Base-by-base conservation (phyloP, 2,113 vertebrate species). In the Phoenicopterus ruber region DNA sequence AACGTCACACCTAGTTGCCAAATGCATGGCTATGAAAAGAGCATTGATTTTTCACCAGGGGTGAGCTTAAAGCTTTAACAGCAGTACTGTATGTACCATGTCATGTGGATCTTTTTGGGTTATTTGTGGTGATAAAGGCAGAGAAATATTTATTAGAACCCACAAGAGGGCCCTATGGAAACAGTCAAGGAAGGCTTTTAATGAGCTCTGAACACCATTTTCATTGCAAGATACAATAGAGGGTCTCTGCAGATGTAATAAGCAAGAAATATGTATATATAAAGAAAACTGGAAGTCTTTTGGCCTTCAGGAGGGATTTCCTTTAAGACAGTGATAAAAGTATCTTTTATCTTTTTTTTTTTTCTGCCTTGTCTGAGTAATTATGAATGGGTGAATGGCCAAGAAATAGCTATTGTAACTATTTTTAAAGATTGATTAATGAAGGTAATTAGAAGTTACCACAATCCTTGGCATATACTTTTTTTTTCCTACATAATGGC, bases 401-500 rank as follows among this genome's bases (percentile, higher is more conserved):
- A 59, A 92, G 13, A 85, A 90, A 55, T 22, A 76, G 8, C 10
- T 4, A 12, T 59, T 79, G 18, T 9, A 85, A 67, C 4, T 50
- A 19, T n/a, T 58, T 82, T 63, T 2, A 0, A 13, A 59, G 46
- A 52, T 11, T n/a, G 0, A 26, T 13, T 72, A 72, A 88, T 59
- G 8, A 58, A n/a, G 17, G 2, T 70, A 58, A 47, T 74, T 58
- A 17, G 40, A 72, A 76, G 4, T 74, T 67, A 62, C 3, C 15
- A 10, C 22, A 82, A 50, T 25, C 3, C 15, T 50, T 76, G 55
- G 3, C 5, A 22, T 46, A 44, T 34, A 19, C 1, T 5, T 61
- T 57, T 62, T 82, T 62, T 10, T 13, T 2, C 4, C 4, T 58
- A 46, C 54, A 36, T 17, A 78, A 46, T 1, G 0, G 0, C 58